Conservation (phyloP, 2,113 vertebrate genomes). For the Dunckerocampus dactyliophorus region DNA sequence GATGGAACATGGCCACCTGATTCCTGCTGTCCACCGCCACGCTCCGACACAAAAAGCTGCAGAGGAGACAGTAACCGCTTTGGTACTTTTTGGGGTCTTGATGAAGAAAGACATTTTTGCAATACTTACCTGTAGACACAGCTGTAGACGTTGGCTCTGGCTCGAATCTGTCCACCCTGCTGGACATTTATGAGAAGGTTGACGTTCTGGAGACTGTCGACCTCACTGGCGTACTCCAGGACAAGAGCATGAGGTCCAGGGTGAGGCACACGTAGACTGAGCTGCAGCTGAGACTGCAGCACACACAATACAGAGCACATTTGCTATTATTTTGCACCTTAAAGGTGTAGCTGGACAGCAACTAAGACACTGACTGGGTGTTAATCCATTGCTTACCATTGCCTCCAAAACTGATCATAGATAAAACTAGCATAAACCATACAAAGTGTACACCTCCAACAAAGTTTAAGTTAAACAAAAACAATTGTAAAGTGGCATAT, state of each 20-base stretch:
- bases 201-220: slow-evolving; percentile 62
- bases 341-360: no score
- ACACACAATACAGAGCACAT: not conserved
- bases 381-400: no score
- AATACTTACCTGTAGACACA: slow-evolving; percentile 83
- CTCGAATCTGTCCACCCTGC: slow-evolving; percentile 49
- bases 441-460: no score
- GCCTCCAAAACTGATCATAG: no score
- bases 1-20: slow-evolving; percentile 71
- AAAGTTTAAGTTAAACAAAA: no score
- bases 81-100: no score
- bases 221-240: slow-evolving; percentile 82
- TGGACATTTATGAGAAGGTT: slow-evolving; percentile 66
- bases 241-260: slow-evolving; percentile 77
- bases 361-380: no score
- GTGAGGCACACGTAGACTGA: slow-evolving; percentile 75
- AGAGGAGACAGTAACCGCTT: not conserved
- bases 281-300: slow-evolving; percentile 74
- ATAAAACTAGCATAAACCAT: no score
- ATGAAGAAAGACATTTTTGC: not conserved
- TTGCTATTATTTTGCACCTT: no score
- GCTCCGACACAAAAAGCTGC: slow-evolving; percentile 86
- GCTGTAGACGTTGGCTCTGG: slow-evolving; percentile 81
- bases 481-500: no score
- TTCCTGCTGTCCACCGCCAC: slow-evolving; percentile 73